These are phyloP conservation scores for Halictus rubicundus DNA, from an alignment of 1,140 invertebrate species.

Conservation along the genomic window DNA sequence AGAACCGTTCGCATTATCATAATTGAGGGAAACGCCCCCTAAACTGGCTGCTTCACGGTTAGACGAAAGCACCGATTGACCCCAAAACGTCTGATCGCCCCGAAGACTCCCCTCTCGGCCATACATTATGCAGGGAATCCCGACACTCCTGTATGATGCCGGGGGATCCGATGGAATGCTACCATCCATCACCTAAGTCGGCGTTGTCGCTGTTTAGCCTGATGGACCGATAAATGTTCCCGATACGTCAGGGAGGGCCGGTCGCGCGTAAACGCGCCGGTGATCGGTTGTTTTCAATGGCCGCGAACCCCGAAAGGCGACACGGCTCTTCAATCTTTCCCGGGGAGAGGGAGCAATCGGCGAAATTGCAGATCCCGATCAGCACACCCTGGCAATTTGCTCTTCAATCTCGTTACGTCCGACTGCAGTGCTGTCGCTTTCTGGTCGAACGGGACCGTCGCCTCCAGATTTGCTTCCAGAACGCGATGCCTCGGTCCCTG, in stretches of 20 bases:
- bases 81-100: not conserved
- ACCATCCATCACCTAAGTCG: conserved; percentile 24
- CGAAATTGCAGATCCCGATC: conserved; percentile 47
- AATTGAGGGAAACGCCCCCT: conserved; percentile 21
- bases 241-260: not conserved
- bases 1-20: conserved; percentile 22
- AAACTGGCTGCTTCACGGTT: conserved; percentile 14
- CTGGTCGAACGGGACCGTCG: not conserved
- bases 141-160: conserved; percentile 23
- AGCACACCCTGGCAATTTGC: conserved; percentile 17
- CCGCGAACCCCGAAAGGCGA: conserved; percentile 27
- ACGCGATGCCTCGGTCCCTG: not conserved
- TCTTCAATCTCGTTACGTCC: conserved; percentile 32
- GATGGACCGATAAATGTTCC: conserved; percentile 31
- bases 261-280: not conserved
- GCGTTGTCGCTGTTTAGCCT: conserved; percentile 8
- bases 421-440: not conserved
- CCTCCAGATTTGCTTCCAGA: conserved; percentile 7
- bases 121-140: conserved; percentile 44
- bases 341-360: conserved; percentile 26
- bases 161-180: not conserved
- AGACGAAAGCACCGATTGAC: conserved; percentile 15
- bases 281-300: conserved; percentile 38
- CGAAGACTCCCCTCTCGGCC: not conserved
- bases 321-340: conserved; percentile 44